Evolutionary conservation across 2,888 invertebrate species (phyloP), one percentile per base, ranked within the genome.

Genomic region (Orchesellides sinensis): DNA sequence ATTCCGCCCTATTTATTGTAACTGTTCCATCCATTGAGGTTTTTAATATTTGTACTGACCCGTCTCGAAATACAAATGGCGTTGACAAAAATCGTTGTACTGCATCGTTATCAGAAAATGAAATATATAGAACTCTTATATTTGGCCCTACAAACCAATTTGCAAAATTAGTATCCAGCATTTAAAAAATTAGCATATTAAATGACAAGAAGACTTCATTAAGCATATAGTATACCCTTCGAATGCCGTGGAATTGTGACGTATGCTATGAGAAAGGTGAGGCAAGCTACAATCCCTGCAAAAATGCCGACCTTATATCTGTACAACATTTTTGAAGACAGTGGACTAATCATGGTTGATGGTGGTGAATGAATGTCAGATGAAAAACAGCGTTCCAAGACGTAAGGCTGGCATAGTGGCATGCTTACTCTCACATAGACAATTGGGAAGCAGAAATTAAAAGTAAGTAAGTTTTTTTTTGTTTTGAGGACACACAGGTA

Each of bases 241-340:
- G n/a, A n/a, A n/a, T n/a, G 66, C 75, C 66, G n/a, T 21, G 29
- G 84, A n/a, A 70, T 81, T 19, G 81, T 81, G 17, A 84, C 3
- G 25, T 81, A 84, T 0, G 72, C 77, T 14, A 84, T 12, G 2
- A 77, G 19, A 14, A 77, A 59, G 0, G 73, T 72, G 6, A 81
- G 21, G 27, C 17, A 4, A 3, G 74, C 80, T 17, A 83, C 52
- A 35, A 68, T n/a, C 1, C 72, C 65, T 3, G 72, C 65, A 72
- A 79, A 79, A 65, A 79, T 40, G 4, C 40, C 79, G 5, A 79
- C 72, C 23, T 79, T 79, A 56, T 74, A 75, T 45, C 75, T 49
- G 61, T 82, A 82, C 74, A 69, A 63, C 73, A 75, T 75, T 25
- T 70, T 79, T 19, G 32, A 17, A 2, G 61, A 19, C 0, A 77